Evolutionary conservation across 2,113 vertebrate genomes (phyloP).

Genomic region (Brachyhypopomus gauderio): DNA sequence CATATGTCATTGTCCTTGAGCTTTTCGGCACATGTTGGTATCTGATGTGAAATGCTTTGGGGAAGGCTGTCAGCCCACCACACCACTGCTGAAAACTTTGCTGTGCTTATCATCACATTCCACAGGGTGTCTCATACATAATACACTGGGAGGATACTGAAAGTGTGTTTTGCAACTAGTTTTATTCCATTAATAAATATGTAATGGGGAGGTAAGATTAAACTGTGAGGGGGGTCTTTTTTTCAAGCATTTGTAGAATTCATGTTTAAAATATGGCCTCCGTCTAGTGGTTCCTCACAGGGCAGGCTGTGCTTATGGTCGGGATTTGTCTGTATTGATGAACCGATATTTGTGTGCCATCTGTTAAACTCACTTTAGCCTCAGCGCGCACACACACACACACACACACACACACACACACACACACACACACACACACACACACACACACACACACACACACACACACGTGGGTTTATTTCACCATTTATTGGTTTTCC

Average conservation of each 20-base stretch:
- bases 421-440: too few relatives aligned
- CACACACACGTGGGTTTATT: neutral
- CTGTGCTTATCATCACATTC: neutral
- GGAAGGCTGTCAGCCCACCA: constrained; percentile 27
- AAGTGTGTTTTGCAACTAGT: constrained; percentile 39
- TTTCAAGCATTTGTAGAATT: constrained; percentile 58
- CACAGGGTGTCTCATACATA: neutral
- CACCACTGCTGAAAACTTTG: neutral
- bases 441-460: too few relatives aligned
- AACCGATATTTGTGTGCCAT: neutral
- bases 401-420: too few relatives aligned
- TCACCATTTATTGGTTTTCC: neutral
- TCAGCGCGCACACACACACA: too few relatives aligned
- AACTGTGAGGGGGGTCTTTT: constrained; percentile 48
- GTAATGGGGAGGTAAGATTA: constrained; percentile 67
- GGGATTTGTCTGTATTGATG: neutral
- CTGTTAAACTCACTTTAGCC: neutral
- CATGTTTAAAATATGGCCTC: constrained; percentile 50
- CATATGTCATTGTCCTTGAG: constrained; percentile 29
- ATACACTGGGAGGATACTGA: constrained; percentile 10
- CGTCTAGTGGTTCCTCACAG: neutral
- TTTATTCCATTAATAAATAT: constrained; percentile 62
- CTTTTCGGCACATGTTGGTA: constrained; percentile 39
- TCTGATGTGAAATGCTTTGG: constrained; percentile 15
- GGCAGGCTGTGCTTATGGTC: constrained; percentile 11